phyloP scores from a whole-genome alignment of 2,113 vertebrate genomes.

The Manacus vitellinus region DNA sequence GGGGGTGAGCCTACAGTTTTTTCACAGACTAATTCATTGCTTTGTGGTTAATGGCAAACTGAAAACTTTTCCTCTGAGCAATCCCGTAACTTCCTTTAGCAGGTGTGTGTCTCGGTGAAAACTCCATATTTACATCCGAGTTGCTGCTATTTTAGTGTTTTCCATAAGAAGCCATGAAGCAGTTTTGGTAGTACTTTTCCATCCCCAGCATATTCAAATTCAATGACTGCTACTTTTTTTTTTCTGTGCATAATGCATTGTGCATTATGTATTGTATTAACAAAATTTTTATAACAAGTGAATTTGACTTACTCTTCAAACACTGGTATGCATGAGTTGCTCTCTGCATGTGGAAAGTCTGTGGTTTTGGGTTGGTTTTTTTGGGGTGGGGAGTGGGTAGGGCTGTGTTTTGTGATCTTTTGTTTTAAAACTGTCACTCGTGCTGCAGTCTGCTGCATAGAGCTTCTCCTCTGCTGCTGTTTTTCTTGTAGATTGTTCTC shows the following conservation, averaged over 20 bases:
- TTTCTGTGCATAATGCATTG: neutral
- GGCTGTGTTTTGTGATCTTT: neutral
- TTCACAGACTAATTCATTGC: neutral
- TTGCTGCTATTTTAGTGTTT: neutral
- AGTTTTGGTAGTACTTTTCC: neutral
- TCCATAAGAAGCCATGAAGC: neutral
- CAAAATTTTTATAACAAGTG: neutral
- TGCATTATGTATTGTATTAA: neutral
- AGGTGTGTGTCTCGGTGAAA: neutral
- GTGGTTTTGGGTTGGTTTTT: neutral
- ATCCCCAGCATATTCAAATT: neutral
- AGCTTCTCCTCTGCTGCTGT: neutral
- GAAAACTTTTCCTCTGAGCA: neutral
- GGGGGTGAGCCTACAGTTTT: neutral
- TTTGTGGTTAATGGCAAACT: neutral
- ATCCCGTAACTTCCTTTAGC: neutral
- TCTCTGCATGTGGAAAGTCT: neutral
- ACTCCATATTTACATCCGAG: neutral
- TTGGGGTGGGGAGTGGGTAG: accelerated
- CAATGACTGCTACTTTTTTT: neutral
- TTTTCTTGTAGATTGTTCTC: neutral
- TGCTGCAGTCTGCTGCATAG: neutral
- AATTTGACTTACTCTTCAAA: neutral
- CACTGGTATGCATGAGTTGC: neutral
- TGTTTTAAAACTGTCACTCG: neutral